Base-by-base conservation (phyloP, 2,113 vertebrate genomes). In the Vulpes lagopus region DNA sequence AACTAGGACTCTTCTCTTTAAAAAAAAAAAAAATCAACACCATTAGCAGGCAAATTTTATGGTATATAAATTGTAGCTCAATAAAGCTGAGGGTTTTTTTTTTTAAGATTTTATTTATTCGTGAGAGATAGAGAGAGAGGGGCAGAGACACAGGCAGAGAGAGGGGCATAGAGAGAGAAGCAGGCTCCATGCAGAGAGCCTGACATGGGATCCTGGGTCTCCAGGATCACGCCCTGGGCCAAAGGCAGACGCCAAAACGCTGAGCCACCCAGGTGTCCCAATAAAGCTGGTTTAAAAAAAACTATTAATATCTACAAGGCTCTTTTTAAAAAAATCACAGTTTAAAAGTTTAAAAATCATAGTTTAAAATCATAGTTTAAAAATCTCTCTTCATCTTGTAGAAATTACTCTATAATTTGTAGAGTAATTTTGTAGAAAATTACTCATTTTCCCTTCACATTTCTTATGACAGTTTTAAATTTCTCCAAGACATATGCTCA, bases 401-500 rank as follows among this genome's bases (percentile, higher is more conserved):
- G 43, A 73, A 82, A 84, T 43, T 43, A 43, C 43, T 43, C 38
- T 43, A 43, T 4, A 43, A 43, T 43, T 43, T 43, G 43, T 8
- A 43, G 43, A 43, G 43, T 43, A 7, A 35, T 64, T n/a, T 20
- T 69, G 19, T 35, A 85, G 43, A 73, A 82, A 84, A 85, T 84
- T 49, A 78, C 8, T 87, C 60, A 55, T 62, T 86, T 94, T 69
- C 73, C 32, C 59, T 64, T 92, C 16, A 49, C 65, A 53, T 91
- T 76, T 96, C 53, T 96, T 90, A 43, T 64, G 49, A 79, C 27
- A 38, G 35, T 65, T 69, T 84, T 85, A 35, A n/a, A 38, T 89
- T 94, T 85, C 19, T 81, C 23, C 27, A 51, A 92, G 62, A 35
- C 32, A 25, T 1, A 1, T 80, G 71, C 35, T 69, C 53, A 27